phyloP scores from a whole-genome alignment of 2,113 vertebrate genomes.

The Myrmecophaga tridactyla region DNA sequence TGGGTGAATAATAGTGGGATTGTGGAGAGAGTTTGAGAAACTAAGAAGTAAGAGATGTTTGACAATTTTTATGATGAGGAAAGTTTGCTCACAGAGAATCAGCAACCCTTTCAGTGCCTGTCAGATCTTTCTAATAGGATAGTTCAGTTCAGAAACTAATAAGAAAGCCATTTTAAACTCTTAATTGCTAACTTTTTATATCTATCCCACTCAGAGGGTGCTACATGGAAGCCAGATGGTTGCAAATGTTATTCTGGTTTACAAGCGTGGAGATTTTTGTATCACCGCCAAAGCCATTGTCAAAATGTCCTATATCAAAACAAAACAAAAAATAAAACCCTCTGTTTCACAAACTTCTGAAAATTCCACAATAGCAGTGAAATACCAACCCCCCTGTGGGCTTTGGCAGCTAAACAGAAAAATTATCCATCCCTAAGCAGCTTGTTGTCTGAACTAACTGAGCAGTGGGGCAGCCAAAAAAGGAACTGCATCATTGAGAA shows the following conservation, averaged over 20 bases:
- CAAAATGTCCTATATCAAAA: slow-evolving; percentile 75
- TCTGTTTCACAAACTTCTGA: slow-evolving; percentile 78
- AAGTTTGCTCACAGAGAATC: not conserved
- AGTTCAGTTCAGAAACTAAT: slow-evolving; percentile 54
- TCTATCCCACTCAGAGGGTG: slow-evolving; percentile 60
- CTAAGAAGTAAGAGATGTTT: not conserved
- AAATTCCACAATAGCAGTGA: slow-evolving; percentile 74
- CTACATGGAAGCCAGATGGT: slow-evolving; percentile 74
- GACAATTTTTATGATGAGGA: slow-evolving; percentile 10
- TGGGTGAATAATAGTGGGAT: not conserved
- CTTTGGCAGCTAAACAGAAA: slow-evolving; percentile 70
- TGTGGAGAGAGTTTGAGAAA: not conserved
- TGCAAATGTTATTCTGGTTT: slow-evolving; percentile 75
- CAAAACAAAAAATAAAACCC: slow-evolving; percentile 77
- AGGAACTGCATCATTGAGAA: slow-evolving; percentile 66
- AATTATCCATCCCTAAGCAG: slow-evolving; percentile 65
- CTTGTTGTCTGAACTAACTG: slow-evolving; percentile 72
- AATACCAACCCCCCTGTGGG: slow-evolving; percentile 54
- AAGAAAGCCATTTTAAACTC: slow-evolving; percentile 63
- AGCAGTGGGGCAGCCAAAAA: slow-evolving; percentile 70
- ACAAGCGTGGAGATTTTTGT: slow-evolving; percentile 71
- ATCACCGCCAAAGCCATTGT: slow-evolving; percentile 75
- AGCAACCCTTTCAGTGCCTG: not conserved
- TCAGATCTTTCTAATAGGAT: slow-evolving; percentile 5
- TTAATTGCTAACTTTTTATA: slow-evolving; percentile 72